These are phyloP conservation scores for Rhea pennata DNA, from an alignment of 2,113 vertebrate genomes.

Conservation along the genomic window DNA sequence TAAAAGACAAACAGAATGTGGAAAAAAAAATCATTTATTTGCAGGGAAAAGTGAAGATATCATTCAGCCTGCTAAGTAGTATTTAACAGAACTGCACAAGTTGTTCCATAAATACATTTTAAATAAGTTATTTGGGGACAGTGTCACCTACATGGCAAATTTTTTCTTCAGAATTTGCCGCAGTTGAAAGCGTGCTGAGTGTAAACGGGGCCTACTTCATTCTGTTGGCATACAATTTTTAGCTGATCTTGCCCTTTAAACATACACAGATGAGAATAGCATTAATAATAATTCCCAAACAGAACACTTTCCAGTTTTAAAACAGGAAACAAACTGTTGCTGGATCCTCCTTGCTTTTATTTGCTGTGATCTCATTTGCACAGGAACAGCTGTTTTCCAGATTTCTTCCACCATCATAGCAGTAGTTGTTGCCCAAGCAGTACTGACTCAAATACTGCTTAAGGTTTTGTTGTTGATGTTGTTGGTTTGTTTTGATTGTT, in stretches of 20 bases:
- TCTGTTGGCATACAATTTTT: neutral
- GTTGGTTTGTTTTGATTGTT: neutral
- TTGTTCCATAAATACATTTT: neutral
- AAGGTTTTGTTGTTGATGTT: neutral
- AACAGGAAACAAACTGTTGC: neutral
- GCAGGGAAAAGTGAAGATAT: neutral
- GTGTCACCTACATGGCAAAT: neutral
- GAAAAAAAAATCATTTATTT: neutral
- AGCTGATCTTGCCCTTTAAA: slow-evolving; percentile 17
- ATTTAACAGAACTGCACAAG: neutral
- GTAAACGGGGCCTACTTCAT: neutral
- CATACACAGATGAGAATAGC: neutral
- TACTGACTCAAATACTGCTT: neutral
- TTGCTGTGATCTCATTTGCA: neutral
- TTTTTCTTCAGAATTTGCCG: neutral
- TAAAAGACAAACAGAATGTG: neutral
- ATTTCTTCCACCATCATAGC: neutral
- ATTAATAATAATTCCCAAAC: slow-evolving; percentile 9
- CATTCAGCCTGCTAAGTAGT: neutral
- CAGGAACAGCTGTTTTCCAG: slow-evolving; percentile 1
- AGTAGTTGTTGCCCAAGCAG: neutral
- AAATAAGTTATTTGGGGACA: neutral
- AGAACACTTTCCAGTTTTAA: slow-evolving; percentile 19
- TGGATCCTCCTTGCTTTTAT: neutral
- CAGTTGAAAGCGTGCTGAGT: neutral